Percentiles rank a stretch among this genome's conserved stretches.
Conservation (phyloP, 2,888 invertebrate species). For the Xestoiulus laeticollis region DNA sequence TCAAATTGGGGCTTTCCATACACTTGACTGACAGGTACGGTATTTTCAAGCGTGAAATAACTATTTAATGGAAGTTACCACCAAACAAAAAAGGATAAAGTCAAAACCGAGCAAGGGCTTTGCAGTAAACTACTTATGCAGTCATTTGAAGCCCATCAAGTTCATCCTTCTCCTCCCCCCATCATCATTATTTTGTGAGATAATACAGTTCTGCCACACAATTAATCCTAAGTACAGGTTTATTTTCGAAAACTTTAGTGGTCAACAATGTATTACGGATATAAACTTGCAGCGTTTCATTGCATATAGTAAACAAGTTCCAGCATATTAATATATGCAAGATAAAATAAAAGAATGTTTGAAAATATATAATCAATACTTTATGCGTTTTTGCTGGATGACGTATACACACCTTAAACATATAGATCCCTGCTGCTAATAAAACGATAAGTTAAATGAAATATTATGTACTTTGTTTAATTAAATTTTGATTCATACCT, state of each 20-base stretch:
- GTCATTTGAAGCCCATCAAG: conserved; percentile 4
- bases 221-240: background rate
- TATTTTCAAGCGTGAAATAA: background rate
- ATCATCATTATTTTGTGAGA: background rate
- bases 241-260: conserved; percentile 23
- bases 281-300: background rate
- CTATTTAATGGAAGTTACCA: conserved; percentile 21
- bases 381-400: too few relatives aligned
- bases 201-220: conserved; percentile 12
- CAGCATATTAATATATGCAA: background rate
- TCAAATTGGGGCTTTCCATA: conserved; percentile 1
- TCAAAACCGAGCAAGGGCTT: background rate
- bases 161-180: background rate
- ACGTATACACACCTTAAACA: too few relatives aligned
- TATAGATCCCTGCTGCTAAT: too few relatives aligned
- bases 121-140: background rate
- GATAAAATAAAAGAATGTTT: background rate
- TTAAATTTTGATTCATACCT: too few relatives aligned
- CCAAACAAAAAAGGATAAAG: background rate
- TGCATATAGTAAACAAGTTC: background rate
- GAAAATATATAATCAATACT: background rate
- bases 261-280: background rate
- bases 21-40: background rate
- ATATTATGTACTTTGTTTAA: background rate
- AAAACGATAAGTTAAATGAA: background rate